Conservation (phyloP, 2,113 vertebrate species). For the Cyanoramphus novaezelandiae region DNA sequence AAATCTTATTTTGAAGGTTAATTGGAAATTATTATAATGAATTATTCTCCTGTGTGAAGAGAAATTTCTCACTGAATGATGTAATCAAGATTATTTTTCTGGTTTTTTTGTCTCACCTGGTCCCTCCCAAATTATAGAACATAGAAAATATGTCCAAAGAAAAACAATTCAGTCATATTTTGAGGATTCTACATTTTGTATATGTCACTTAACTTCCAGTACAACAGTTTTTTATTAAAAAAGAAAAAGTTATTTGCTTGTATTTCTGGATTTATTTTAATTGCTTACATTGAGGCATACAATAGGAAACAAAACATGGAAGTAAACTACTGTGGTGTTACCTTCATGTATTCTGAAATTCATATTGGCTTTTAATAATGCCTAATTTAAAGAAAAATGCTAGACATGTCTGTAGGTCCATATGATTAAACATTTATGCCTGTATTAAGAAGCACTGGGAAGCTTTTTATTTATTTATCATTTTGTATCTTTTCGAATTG, state of each 20-base stretch:
- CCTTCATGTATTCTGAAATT: not conserved
- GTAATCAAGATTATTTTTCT: not conserved
- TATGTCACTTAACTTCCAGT: not conserved
- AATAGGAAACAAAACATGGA: not conserved
- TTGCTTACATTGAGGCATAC: not conserved
- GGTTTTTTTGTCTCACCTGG: not conserved
- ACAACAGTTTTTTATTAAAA: not conserved
- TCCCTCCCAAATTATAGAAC: not conserved
- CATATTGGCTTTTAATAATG: not conserved
- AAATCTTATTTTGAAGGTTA: conserved; percentile 30
- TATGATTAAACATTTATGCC: conserved; percentile 33
- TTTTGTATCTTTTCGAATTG: conserved; percentile 27
- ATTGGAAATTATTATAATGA: conserved; percentile 2
- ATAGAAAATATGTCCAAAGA: not conserved
- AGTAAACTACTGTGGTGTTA: not conserved
- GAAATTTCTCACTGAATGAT: conserved; percentile 1
- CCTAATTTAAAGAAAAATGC: conserved; percentile 14
- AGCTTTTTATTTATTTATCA: conserved; percentile 57
- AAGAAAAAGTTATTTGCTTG: not conserved
- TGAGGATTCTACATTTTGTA: not conserved
- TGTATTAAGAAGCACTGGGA: conserved; percentile 15
- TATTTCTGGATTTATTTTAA: not conserved
- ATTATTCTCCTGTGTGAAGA: not conserved
- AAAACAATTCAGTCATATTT: not conserved
- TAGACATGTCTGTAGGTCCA: not conserved